Percentiles rank a stretch among this genome's conserved stretches.
Evolutionary conservation across 2,888 invertebrate genomes (phyloP).

Genomic region (Petrolisthes cinctipes): DNA sequence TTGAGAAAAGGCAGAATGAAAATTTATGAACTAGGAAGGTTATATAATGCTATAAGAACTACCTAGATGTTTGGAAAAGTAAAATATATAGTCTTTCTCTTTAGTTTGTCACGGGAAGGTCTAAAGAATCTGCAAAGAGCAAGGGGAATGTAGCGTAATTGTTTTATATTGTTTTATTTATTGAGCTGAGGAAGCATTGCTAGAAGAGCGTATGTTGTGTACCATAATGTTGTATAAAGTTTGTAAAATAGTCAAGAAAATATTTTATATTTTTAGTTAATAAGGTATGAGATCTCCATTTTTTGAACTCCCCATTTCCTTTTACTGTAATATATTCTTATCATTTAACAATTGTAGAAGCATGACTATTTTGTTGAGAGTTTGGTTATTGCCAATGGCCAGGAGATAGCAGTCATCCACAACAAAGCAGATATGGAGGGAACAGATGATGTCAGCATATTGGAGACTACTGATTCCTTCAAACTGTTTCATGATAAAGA

Average conservation of each 20-base stretch:
- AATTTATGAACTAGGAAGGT: conserved; percentile 17
- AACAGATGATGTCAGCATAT: conserved; percentile 20
- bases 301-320: conserved; percentile 50
- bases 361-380: conserved; percentile 56
- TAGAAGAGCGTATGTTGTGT: conserved; percentile 64
- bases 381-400: not conserved
- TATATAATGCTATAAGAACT: conserved; percentile 2
- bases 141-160: conserved; percentile 60
- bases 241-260: conserved; percentile 64
- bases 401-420: conserved; percentile 37
- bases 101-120: conserved; percentile 57
- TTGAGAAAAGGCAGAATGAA: conserved; percentile 56
- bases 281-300: conserved; percentile 63
- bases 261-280: conserved; percentile 64
- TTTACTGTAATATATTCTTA: conserved; percentile 28
- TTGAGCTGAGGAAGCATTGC: conserved; percentile 61
- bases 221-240: conserved; percentile 64
- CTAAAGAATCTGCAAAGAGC: conserved; percentile 58
- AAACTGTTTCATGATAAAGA: too few relatives aligned
- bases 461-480: too few relatives aligned
- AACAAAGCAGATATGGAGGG: conserved; percentile 46
- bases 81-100: conserved; percentile 51
- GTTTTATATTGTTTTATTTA: conserved; percentile 63
- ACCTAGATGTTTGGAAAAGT: conserved; percentile 44
- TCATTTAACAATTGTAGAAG: conserved; percentile 50